A percentile compares a stretch with the other conserved stretches of the same genome.
Conservation (phyloP, 2,888 invertebrate genomes). For the Caenorhabditis imperialis region DNA sequence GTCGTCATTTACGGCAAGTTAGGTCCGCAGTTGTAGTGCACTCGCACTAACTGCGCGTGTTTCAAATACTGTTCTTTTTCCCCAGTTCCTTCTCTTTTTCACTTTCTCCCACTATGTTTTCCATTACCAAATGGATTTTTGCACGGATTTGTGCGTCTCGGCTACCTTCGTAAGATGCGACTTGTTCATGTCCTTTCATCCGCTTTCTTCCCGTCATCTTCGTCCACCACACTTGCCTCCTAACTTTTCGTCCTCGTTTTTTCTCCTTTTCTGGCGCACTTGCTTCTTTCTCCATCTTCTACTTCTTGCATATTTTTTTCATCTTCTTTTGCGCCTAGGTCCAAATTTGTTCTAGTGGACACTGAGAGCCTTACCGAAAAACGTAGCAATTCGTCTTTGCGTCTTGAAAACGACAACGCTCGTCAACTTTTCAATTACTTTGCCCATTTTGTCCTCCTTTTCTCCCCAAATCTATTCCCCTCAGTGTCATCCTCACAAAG, state of each 20-base stretch:
- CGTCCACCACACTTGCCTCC: constrained; percentile 26
- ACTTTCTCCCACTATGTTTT: too few relatives aligned
- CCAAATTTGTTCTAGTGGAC: constrained; percentile 38
- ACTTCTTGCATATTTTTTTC: too few relatives aligned
- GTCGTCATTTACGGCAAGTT: constrained; percentile 23
- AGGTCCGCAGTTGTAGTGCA: not conserved
- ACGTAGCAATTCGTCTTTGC: constrained; percentile 48
- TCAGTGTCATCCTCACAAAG: constrained; percentile 45
- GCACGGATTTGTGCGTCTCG: not conserved
- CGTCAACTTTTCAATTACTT: constrained; percentile 55
- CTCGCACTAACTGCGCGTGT: too few relatives aligned
- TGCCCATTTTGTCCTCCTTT: constrained; percentile 39
- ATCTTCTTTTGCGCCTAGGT: constrained; percentile 12
- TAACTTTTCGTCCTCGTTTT: constrained; percentile 36
- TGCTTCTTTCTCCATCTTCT: constrained; percentile 12
- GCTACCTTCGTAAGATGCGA: constrained; percentile 13
- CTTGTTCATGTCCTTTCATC: constrained; percentile 38
- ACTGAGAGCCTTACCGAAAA: constrained; percentile 17
- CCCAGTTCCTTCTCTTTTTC: not conserved
- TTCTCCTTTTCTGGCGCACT: constrained; percentile 35
- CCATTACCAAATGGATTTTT: too few relatives aligned
- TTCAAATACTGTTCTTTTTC: too few relatives aligned
- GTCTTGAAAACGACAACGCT: constrained; percentile 54
- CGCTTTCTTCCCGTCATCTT: constrained; percentile 28
- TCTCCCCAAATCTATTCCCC: constrained; percentile 44